These are phyloP conservation scores for Drosophila lowei DNA, from an alignment of 1,140 invertebrate species.

Conservation along the genomic window DNA sequence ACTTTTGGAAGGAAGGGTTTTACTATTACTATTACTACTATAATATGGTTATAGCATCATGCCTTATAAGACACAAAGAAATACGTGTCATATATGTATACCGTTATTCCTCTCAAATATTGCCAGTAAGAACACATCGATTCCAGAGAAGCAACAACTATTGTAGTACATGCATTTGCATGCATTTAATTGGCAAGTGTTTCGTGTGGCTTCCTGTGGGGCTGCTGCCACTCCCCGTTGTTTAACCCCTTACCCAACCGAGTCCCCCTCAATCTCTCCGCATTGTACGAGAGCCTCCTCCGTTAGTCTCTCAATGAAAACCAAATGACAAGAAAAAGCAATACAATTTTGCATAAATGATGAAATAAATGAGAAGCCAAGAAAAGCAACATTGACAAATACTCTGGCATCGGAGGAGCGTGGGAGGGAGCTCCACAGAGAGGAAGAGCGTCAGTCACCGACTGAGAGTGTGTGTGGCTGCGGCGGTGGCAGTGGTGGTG, in stretches of 20 bases:
- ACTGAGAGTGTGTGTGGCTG: neutral
- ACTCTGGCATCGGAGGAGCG: constrained; percentile 16
- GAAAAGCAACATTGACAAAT: constrained; percentile 75
- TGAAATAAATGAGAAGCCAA: constrained; percentile 78
- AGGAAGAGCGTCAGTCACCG: constrained; percentile 1
- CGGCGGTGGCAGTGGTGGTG: neutral
- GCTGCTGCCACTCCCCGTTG: neutral
- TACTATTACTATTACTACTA: too few relatives aligned
- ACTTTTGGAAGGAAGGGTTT: too few relatives aligned
- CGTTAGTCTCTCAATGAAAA: neutral
- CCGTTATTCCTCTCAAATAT: neutral
- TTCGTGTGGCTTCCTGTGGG: constrained; percentile 9
- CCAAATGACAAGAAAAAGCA: constrained; percentile 62
- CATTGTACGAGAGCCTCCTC: too few relatives aligned
- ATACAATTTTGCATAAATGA: constrained; percentile 80
- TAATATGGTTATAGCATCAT: too few relatives aligned
- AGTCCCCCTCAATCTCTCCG: too few relatives aligned
- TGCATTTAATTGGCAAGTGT: constrained; percentile 64
- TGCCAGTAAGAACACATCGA: too few relatives aligned
- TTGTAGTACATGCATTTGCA: constrained; percentile 39
- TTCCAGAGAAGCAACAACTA: too few relatives aligned
- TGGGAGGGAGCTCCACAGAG: neutral
- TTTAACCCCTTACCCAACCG: constrained; percentile 15
- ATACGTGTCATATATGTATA: too few relatives aligned
- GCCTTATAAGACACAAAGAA: too few relatives aligned